Evolutionary conservation across 92 coral and sea anemone genomes (phyloP), one percentile per base, ranked within the genome.

Genomic region (Montipora capitata): DNA sequence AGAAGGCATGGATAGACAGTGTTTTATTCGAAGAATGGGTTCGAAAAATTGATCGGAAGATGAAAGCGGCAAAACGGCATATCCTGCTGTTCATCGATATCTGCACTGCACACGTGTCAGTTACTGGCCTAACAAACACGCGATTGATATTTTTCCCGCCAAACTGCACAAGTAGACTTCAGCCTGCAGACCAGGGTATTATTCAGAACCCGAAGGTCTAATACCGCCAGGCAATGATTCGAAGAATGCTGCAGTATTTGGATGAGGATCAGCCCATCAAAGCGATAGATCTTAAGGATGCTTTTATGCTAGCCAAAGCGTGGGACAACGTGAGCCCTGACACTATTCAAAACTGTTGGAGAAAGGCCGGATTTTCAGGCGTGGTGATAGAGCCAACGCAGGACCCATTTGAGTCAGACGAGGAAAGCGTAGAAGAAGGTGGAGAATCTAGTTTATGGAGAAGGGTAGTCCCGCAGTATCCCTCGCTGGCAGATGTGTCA

Each of bases 261-360:
- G 0, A 45, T 75, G 87, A 79, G 66, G 78, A 79, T 62, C 66
- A 85, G 84, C 87, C 90, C 54, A 68, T 86, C 68, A 66, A 80
- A 75, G 83, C 82, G 44, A 42, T 58, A 27, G 35, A 27, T 27
- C 35, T 27, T 27, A 27, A 27, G 35, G 86, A 86, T 79, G 70
- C 80, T 73, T 90, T 79, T 72, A 79, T 90, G 94, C 78, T 59
- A 51, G 90, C 94, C 80, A 83, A 83, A 83, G 80, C 93, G 35
- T 89, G 89, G 81, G 81, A 76, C 66, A 54, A 75, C 82, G 74
- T 85, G 62, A 85, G 74, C 48, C 73, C 69, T 15, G 76, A 81
- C 15, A 85, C 89, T 13, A 89, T 27, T 27, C 35, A 27, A 27
- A 27, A 27, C 35, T 27, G 35, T 27, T 27, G 35, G 35, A 27